Percentiles rank a stretch among this genome's conserved stretches.
phyloP scores from a whole-genome alignment of 2,888 invertebrate species.

The Drosophila barbarae region DNA sequence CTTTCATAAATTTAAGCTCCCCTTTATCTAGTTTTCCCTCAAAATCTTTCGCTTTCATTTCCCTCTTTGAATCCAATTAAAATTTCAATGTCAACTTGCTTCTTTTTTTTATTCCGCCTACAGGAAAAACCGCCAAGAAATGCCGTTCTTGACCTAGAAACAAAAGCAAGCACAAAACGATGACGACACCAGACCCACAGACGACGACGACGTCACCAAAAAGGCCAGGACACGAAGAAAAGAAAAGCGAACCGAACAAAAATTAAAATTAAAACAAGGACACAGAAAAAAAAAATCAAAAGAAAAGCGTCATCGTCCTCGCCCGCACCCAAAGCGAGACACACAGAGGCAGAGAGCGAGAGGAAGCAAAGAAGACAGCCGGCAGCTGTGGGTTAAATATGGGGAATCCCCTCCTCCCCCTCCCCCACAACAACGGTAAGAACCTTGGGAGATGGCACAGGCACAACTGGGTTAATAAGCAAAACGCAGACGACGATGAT shows the following conservation, averaged over 20 bases:
- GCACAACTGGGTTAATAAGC: conserved; percentile 78
- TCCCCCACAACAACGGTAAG: not conserved
- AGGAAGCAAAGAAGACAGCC: conserved; percentile 33
- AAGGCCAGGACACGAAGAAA: conserved; percentile 44
- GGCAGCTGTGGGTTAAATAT: conserved; percentile 46
- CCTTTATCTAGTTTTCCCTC: too few relatives aligned
- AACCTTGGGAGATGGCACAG: conserved; percentile 15
- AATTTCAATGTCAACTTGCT: conserved; percentile 48
- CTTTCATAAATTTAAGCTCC: not conserved
- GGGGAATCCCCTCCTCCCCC: conserved; percentile 4
- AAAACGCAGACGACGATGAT: conserved; percentile 47
- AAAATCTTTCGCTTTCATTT: not conserved
- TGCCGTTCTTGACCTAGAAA: conserved; percentile 77
- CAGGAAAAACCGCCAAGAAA: conserved; percentile 38
- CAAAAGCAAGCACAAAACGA: conserved; percentile 62
- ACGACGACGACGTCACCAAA: conserved; percentile 56
- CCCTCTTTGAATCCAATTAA: conserved; percentile 23
- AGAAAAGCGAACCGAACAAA: conserved; percentile 71
- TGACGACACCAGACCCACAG: conserved; percentile 63
- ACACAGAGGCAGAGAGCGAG: conserved; percentile 3
- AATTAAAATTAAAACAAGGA: conserved; percentile 79
- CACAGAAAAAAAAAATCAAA: conserved; percentile 57
- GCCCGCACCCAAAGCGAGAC: conserved; percentile 27
- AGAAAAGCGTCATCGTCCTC: conserved; percentile 42
- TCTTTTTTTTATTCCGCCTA: conserved; percentile 9